Percentiles rank a stretch among this genome's conserved stretches.
These are phyloP conservation scores for Hypomesus transpacificus DNA, from an alignment of 2,113 vertebrate genomes.

Conservation along the genomic window DNA sequence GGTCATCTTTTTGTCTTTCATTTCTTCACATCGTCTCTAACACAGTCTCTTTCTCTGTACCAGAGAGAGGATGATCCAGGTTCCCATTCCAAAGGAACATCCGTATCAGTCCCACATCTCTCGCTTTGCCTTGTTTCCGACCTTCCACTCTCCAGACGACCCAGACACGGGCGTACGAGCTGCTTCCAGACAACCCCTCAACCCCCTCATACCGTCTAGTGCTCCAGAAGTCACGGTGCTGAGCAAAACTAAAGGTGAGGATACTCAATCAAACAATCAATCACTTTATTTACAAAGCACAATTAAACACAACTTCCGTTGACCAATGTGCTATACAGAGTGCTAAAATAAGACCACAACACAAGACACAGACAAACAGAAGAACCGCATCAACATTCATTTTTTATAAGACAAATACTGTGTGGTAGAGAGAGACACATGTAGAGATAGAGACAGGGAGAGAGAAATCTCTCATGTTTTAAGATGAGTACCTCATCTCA, in stretches of 20 bases:
- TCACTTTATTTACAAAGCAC: too few species aligned
- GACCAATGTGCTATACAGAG: too few species aligned
- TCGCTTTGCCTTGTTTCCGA: conserved; percentile 70
- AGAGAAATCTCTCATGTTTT: too few species aligned
- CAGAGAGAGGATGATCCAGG: conserved; percentile 64
- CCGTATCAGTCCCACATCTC: conserved; percentile 77
- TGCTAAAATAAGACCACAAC: too few species aligned
- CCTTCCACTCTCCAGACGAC: conserved; percentile 61
- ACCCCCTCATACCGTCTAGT: conserved; percentile 55
- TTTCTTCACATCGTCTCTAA: background rate
- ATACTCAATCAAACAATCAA: too few species aligned
- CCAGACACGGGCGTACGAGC: conserved; percentile 47
- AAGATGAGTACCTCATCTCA: conserved; percentile 38
- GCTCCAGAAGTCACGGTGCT: conserved; percentile 54
- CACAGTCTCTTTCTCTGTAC: conserved; percentile 8
- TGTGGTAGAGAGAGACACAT: background rate
- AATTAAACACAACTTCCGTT: too few species aligned
- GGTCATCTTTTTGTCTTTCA: background rate
- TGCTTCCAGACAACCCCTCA: conserved; percentile 48
- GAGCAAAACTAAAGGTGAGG: conserved; percentile 71
- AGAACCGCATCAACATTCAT: too few species aligned
- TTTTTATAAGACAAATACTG: too few species aligned
- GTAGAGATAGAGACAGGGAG: background rate
- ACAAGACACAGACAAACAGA: too few species aligned
- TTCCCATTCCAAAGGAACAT: conserved; percentile 62